A percentile compares a stretch with the other conserved stretches of the same genome.
Evolutionary conservation across 2,888 invertebrate species (phyloP).

Genomic region (Xestia c-nigrum): DNA sequence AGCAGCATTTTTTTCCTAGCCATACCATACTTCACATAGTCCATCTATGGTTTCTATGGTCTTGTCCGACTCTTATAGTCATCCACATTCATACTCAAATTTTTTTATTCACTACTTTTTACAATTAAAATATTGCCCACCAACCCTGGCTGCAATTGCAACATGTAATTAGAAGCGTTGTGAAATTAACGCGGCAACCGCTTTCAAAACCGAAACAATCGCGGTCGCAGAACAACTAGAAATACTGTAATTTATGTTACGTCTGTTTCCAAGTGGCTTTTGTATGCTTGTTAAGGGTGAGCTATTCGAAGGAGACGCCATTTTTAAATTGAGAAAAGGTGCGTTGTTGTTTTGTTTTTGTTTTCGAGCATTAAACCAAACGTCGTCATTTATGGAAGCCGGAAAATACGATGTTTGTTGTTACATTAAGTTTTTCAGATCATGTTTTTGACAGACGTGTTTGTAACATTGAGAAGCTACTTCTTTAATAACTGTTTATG

Average conservation of each 20-base stretch:
- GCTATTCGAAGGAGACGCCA: background rate
- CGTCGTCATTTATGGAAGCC: background rate
- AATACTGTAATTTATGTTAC: conserved; percentile 61
- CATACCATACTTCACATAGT: too few relatives aligned
- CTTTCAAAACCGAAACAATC: conserved; percentile 65
- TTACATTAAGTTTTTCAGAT: background rate
- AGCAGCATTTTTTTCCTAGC: too few relatives aligned
- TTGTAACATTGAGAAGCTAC: background rate
- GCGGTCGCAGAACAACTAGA: conserved; percentile 52
- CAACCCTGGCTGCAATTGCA: conserved; percentile 57
- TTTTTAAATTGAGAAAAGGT: conserved; percentile 12
- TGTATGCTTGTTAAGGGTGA: conserved; percentile 22
- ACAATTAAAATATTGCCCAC: background rate
- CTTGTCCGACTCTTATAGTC: too few relatives aligned
- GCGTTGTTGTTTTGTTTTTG: conserved; percentile 2
- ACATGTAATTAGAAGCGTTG: conserved; percentile 64
- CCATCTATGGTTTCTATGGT: too few relatives aligned
- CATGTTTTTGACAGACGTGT: background rate
- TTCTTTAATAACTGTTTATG: too few relatives aligned
- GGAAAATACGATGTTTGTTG: background rate
- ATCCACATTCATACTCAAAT: too few relatives aligned
- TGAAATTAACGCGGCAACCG: conserved; percentile 67
- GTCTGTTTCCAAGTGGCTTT: conserved; percentile 45
- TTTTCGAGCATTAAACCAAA: background rate
- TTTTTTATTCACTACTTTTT: background rate